Evolutionary conservation across 2,888 invertebrate species (phyloP).

Genomic region (Phalera bucephala): DNA sequence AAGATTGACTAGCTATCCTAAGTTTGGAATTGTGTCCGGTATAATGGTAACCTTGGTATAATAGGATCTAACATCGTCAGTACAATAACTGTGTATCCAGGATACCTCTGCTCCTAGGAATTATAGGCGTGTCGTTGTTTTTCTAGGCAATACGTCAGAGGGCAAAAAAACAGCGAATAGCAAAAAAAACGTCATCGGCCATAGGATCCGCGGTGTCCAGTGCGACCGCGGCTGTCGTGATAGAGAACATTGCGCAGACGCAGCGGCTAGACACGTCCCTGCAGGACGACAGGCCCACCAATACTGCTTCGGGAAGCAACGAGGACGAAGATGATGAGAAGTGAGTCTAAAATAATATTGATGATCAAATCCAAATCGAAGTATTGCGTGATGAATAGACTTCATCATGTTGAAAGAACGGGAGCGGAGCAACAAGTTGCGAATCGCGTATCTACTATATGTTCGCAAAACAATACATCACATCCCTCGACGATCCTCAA

Average conservation of each 20-base stretch:
- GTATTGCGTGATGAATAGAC: neutral
- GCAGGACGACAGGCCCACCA: conserved; percentile 90
- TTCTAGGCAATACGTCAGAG: conserved; percentile 92
- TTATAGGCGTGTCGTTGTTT: too few species aligned
- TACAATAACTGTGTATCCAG: too few species aligned
- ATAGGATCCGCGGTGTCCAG: conserved; percentile 86
- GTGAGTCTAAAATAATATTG: conserved; percentile 36
- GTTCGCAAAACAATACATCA: too few species aligned
- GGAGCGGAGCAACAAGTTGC: too few species aligned
- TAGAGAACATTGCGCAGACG: conserved; percentile 93
- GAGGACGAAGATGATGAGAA: conserved; percentile 89
- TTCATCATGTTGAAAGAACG: neutral
- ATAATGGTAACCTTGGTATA: too few species aligned
- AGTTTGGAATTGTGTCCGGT: too few species aligned
- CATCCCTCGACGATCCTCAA: too few species aligned
- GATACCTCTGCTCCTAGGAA: too few species aligned
- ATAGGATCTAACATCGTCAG: too few species aligned
- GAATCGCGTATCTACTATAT: too few species aligned
- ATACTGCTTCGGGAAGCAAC: conserved; percentile 94
- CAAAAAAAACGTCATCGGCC: conserved; percentile 83
- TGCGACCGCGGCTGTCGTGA: conserved; percentile 92
- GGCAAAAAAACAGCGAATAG: conserved; percentile 91
- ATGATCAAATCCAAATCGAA: neutral
- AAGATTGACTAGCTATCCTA: too few species aligned
- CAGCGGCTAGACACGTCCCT: conserved; percentile 88